Evolutionary conservation across 2,888 invertebrate genomes (phyloP), one percentile per base, ranked within the genome.

Genomic region (Dexiosoma caninum): DNA sequence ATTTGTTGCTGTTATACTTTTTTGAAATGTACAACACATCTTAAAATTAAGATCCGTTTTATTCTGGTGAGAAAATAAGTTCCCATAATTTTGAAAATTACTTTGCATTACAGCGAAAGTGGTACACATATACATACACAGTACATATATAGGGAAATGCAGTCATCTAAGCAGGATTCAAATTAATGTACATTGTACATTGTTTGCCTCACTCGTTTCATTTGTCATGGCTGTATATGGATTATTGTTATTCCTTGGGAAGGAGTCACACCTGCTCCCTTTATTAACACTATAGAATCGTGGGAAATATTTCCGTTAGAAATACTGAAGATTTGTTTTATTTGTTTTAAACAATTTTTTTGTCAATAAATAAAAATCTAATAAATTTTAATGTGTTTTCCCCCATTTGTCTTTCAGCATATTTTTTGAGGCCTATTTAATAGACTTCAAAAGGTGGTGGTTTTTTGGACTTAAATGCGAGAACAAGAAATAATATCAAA

Each of bases 261-360:
- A 78, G 75, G 71, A 71, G 79, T 70, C 79, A 76, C 82, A 82
- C 82, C 82, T 82, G 82, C 82, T 69, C 53, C 75, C 62, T 21
- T 53, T 59, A 14, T 51, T 53, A 57, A n/a, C 19, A 66, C 55
- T 57, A 57, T 51, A 37, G 64, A 64, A 78, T 66, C 78, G 81
- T 81, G 81, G 81, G 81, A 81, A 81, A 81, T 78, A 51, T 75
- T 81, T 74, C 60, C 55, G 74, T 74, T 75, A 49, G 46, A 32
- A 67, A 66, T 16, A 27, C 6, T 46, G 19, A 64, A 42, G 42
- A 57, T 72, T 62, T 51, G 30, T 62, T 35, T 51, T 16, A 32
- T 21, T 21, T 23, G 14, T 49, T 62, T 35, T 44, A 62, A 46
- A 23, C 23, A 19, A 21, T 21, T 37, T 40, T 69, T 59, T 78